Evolutionary conservation across 2,888 invertebrate genomes (phyloP).

Genomic region (Osedax fenrisi): DNA sequence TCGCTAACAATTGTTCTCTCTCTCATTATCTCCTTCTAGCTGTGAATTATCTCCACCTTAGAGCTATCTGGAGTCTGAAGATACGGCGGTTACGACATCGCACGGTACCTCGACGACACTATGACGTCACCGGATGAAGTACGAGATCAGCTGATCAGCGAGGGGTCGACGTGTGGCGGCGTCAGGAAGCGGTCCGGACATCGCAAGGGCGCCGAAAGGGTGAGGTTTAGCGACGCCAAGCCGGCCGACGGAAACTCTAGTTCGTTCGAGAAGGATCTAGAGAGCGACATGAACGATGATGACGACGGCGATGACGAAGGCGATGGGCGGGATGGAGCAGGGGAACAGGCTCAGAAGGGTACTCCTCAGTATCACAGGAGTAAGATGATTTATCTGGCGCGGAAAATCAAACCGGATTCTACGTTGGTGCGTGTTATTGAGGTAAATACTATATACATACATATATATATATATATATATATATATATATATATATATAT

Average conservation of each 20-base stretch:
- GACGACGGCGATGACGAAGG: neutral
- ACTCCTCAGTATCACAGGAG: neutral
- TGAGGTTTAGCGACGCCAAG: too few species aligned
- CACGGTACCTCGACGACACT: too few species aligned
- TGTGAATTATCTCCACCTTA: too few species aligned
- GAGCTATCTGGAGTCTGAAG: too few species aligned
- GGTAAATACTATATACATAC: slow-evolving; percentile 35
- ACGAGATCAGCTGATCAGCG: too few species aligned
- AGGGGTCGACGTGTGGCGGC: too few species aligned
- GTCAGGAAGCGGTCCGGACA: too few species aligned
- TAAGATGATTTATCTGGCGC: slow-evolving; percentile 45
- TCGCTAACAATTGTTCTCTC: too few species aligned
- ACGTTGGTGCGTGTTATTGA: slow-evolving; percentile 41
- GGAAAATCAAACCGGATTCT: slow-evolving; percentile 50
- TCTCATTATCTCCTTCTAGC: too few species aligned
- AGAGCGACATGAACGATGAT: neutral
- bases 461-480: neutral
- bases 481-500: slow-evolving; percentile 5
- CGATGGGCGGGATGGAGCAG: neutral
- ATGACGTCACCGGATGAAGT: too few species aligned
- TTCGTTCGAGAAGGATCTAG: neutral
- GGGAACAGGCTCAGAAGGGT: neutral
- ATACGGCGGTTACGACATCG: too few species aligned
- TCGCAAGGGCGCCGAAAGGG: too few species aligned
- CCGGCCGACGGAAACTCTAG: neutral